Evolutionary conservation across 35 echinoderm and acorn worm genomes (phyloP).

Genomic region (Anneissia japonica): DNA sequence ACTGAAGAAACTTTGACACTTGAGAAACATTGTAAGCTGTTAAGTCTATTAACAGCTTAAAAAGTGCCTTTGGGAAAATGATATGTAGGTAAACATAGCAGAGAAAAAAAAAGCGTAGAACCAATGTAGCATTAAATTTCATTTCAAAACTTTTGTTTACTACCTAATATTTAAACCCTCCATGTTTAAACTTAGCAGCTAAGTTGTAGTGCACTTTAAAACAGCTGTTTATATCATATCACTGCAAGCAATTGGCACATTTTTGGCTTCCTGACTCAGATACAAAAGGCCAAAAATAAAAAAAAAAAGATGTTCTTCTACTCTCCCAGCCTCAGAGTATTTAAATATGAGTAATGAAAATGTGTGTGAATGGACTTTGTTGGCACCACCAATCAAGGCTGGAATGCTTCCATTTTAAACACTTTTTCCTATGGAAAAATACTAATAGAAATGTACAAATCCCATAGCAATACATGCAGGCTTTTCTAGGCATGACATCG

Average conservation of each 20-base stretch:
- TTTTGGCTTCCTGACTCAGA: no score
- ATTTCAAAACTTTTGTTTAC: neutral
- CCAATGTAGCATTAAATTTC: neutral
- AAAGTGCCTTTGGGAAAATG: neutral
- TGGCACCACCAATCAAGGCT: no score
- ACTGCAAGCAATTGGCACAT: neutral
- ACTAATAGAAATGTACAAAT: no score
- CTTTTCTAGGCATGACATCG: no score
- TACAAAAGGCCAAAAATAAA: no score
- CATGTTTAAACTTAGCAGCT: neutral
- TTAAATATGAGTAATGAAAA: no score
- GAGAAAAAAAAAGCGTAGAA: neutral
- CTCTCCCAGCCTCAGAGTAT: no score
- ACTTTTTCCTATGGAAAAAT: no score
- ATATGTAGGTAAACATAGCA: neutral
- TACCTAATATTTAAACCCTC: neutral
- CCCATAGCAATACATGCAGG: no score
- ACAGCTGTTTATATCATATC: neutral
- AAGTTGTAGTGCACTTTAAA: neutral
- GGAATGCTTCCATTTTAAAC: no score
- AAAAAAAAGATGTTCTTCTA: no score
- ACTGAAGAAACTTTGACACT: neutral
- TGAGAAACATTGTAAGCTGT: neutral
- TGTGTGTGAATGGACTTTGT: no score
- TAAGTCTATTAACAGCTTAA: neutral